Percentiles rank a stretch among this genome's conserved stretches.
phyloP scores from a whole-genome alignment of 2,888 invertebrate species.

The Leucozona laternaria region DNA sequence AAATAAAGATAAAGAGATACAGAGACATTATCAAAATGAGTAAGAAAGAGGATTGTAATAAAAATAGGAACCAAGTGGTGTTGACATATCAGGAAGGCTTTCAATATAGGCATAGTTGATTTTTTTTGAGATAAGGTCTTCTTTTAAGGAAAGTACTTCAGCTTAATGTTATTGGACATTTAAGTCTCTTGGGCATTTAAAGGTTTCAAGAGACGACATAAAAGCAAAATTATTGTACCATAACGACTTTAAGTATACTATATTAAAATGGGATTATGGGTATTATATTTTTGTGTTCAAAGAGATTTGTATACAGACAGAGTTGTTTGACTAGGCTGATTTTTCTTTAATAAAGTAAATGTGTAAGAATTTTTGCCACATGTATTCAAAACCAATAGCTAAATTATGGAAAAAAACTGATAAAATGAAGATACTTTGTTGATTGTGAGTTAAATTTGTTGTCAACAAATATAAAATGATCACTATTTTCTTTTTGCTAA shows the following conservation, averaged over 20 bases:
- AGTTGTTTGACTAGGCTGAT: background rate
- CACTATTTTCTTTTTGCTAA: too few species aligned
- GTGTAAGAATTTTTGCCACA: background rate
- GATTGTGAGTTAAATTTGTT: too few species aligned
- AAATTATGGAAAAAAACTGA: background rate
- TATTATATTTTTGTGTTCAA: too few species aligned
- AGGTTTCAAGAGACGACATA: constrained; percentile 9
- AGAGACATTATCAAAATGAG: constrained; percentile 22
- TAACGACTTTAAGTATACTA: background rate
- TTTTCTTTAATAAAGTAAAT: background rate
- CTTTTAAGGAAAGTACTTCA: constrained; percentile 3
- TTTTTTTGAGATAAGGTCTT: constrained; percentile 2
- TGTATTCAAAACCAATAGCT: background rate
- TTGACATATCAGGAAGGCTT: constrained; percentile 31
- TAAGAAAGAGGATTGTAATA: constrained; percentile 33
- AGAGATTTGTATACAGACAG: background rate
- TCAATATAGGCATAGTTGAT: constrained; percentile 22
- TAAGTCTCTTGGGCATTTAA: constrained; percentile 25
- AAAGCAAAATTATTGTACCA: background rate
- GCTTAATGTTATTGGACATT: constrained; percentile 16
- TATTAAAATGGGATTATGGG: background rate
- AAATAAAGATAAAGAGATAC: constrained; percentile 21
- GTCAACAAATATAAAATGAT: too few species aligned
- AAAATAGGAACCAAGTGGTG: constrained; percentile 42
- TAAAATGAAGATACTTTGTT: too few species aligned